These are phyloP conservation scores for Marmota flaviventris DNA, from an alignment of 2,113 vertebrate species.

Conservation along the genomic window DNA sequence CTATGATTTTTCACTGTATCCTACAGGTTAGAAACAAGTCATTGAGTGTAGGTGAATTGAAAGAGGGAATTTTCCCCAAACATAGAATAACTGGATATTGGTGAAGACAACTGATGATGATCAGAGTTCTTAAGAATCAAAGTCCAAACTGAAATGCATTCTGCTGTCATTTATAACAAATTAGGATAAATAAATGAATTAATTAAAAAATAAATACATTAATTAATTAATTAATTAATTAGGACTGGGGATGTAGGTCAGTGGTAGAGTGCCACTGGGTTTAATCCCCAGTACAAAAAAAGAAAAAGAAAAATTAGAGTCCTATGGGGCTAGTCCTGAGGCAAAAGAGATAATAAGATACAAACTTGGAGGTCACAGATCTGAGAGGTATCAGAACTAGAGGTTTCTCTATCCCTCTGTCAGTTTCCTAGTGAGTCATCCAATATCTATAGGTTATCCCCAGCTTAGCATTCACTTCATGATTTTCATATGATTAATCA, in stretches of 20 bases:
- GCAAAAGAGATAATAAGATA: not conserved
- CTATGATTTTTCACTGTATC: not conserved
- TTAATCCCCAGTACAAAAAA: too few relatives aligned
- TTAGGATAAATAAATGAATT: too few relatives aligned
- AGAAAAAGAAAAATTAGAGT: not conserved
- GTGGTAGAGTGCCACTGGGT: too few relatives aligned
- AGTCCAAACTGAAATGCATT: not conserved
- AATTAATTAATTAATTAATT: too few relatives aligned
- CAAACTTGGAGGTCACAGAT: not conserved
- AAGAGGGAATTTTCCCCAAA: not conserved
- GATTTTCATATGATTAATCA: not conserved
- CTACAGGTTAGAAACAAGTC: constrained; percentile 11
- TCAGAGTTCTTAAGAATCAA: constrained; percentile 23
- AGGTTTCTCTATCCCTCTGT: not conserved
- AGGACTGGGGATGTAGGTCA: too few relatives aligned
- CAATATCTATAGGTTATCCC: not conserved
- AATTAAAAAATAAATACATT: too few relatives aligned
- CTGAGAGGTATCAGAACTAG: not conserved
- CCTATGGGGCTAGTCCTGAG: not conserved
- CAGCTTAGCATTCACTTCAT: not conserved
- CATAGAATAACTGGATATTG: not conserved
- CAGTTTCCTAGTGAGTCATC: not conserved
- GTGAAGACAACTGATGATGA: not conserved
- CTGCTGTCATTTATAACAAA: too few relatives aligned
- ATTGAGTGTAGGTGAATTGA: not conserved